Evolutionary conservation across 2,797 vertebrate species (phyloP).

Genomic region (Oophaga sylvatica): DNA sequence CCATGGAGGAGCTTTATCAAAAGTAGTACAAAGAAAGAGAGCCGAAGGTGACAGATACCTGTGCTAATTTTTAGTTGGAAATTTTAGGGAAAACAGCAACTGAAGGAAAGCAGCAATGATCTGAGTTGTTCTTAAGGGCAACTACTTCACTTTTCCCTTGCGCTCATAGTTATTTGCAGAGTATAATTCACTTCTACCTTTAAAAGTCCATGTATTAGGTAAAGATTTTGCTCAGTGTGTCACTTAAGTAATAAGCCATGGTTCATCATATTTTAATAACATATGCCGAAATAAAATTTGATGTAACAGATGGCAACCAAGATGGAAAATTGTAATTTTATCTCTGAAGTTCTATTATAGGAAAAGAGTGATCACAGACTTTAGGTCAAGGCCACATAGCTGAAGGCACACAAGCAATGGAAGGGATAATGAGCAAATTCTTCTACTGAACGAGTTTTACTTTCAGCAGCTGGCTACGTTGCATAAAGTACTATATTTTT

Average conservation of each 20-base stretch:
- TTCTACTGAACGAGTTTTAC: background rate
- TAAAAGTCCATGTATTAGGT: background rate
- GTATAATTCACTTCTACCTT: background rate
- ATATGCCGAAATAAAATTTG: background rate
- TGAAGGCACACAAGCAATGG: background rate
- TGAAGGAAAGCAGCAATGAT: too few relatives aligned
- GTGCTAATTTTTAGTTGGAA: too few relatives aligned
- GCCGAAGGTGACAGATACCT: too few relatives aligned
- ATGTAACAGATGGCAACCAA: constrained; percentile 17
- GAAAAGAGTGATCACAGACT: constrained; percentile 1
- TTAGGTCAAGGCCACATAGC: background rate
- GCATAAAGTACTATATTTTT: background rate
- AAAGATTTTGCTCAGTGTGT: background rate
- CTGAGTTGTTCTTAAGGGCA: too few relatives aligned
- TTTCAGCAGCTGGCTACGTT: background rate
- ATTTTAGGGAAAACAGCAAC: too few relatives aligned
- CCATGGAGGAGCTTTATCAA: too few relatives aligned
- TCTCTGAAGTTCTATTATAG: constrained; percentile 11
- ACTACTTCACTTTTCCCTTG: too few relatives aligned
- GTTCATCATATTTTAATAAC: constrained; percentile 17
- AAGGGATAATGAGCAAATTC: background rate
- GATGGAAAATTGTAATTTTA: constrained; percentile 21
- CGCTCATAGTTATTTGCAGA: too few relatives aligned
- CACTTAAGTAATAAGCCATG: constrained; percentile 21
- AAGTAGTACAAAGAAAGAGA: too few relatives aligned